Evolutionary conservation across 2,113 vertebrate species (phyloP).

Genomic region (Lutjanus erythropterus): DNA sequence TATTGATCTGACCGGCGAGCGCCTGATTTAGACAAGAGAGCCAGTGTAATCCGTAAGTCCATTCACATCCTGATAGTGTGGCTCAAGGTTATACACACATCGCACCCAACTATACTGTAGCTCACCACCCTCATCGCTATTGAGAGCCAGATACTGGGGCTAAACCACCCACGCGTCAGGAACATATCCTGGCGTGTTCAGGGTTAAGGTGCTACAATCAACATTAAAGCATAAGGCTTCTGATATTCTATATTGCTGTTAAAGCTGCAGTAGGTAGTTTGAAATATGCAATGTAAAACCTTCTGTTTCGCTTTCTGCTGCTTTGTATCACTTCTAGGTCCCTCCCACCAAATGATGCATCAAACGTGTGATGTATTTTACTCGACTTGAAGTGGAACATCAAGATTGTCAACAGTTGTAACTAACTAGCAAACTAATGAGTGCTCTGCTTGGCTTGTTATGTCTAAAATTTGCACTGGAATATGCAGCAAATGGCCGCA

Average conservation of each 20-base stretch:
- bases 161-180: conserved; percentile 7
- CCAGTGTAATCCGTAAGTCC: conserved; percentile 77
- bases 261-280: too few relatives aligned
- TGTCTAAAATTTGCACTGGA: too few relatives aligned
- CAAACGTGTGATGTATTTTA: too few relatives aligned
- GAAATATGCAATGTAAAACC: too few relatives aligned
- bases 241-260: neutral
- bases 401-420: too few relatives aligned
- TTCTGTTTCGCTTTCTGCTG: too few relatives aligned
- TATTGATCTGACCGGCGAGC: conserved; percentile 80
- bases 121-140: conserved; percentile 13
- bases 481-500: too few relatives aligned
- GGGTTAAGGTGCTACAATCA: neutral
- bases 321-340: too few relatives aligned
- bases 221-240: neutral
- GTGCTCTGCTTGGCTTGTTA: too few relatives aligned
- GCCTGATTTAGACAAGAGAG: conserved; percentile 73
- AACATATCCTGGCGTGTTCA: conserved; percentile 7
- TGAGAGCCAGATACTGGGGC: neutral
- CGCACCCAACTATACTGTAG: conserved; percentile 20
- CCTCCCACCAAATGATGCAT: too few relatives aligned
- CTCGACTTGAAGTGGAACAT: too few relatives aligned
- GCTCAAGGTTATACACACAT: conserved; percentile 80
- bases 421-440: too few relatives aligned
- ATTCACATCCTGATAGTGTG: conserved; percentile 77